Evolutionary conservation across 37 sponge, comb jelly and placozoan genomes (phyloP).

Genomic region (Chondrosia reniformis): DNA sequence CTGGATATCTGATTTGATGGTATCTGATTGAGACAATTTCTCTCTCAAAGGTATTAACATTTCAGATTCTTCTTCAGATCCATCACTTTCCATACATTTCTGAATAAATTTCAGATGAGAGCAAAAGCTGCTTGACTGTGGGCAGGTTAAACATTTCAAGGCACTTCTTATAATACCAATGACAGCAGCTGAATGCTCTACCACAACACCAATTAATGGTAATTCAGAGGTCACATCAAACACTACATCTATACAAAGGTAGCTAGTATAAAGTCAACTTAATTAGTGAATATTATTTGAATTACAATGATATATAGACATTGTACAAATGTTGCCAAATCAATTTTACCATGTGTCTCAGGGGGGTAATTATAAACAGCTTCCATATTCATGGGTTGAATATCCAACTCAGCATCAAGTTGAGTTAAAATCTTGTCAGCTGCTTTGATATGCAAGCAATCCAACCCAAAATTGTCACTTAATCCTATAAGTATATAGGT

Average conservation of each 20-base stretch:
- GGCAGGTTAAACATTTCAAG: slow-evolving; percentile 5
- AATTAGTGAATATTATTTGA: no score
- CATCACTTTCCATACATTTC: neutral
- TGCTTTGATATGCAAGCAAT: neutral
- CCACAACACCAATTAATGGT: neutral
- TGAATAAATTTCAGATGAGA: neutral
- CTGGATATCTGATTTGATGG: neutral
- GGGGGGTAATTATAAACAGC: no score
- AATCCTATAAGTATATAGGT: neutral
- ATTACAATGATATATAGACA: no score
- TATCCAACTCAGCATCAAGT: neutral
- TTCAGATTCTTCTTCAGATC: neutral
- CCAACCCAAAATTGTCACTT: neutral
- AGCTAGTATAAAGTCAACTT: no score
- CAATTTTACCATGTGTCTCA: no score
- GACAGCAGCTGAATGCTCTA: neutral
- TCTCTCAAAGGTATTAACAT: neutral
- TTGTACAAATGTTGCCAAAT: no score
- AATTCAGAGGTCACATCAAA: neutral
- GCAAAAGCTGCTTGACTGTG: neutral
- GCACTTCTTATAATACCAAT: slow-evolving; percentile 8
- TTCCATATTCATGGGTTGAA: no score
- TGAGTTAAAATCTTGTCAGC: neutral
- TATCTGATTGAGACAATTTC: neutral
- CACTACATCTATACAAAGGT: no score